Evolutionary conservation across 1,140 invertebrate species (phyloP).

Genomic region (Drosophila melanogaster): Release_6_plus_ISO1_MT NC_004354.4:13653501-13654000

Average conservation of each 20-base stretch:
- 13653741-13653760: background rate
- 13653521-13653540: constrained; percentile 20
- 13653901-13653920: background rate
- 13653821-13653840: background rate
- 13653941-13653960: background rate
- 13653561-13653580: background rate
- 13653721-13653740: background rate
- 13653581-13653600: constrained; percentile 1
- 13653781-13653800: background rate
- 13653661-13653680: too few species aligned
- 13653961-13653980: background rate
- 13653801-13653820: background rate
- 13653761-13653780: background rate
- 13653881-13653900: background rate
- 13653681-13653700: too few species aligned
- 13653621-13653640: background rate
- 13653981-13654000: background rate
- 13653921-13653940: background rate
- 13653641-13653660: background rate
- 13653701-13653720: too few species aligned
- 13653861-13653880: background rate
- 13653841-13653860: background rate
- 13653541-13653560: background rate
- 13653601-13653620: background rate
- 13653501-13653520: constrained; percentile 67